A percentile compares a stretch with the other conserved stretches of the same genome.
phyloP scores from a whole-genome alignment of 2,888 invertebrate species.

The Nemotelus pantherinus region DNA sequence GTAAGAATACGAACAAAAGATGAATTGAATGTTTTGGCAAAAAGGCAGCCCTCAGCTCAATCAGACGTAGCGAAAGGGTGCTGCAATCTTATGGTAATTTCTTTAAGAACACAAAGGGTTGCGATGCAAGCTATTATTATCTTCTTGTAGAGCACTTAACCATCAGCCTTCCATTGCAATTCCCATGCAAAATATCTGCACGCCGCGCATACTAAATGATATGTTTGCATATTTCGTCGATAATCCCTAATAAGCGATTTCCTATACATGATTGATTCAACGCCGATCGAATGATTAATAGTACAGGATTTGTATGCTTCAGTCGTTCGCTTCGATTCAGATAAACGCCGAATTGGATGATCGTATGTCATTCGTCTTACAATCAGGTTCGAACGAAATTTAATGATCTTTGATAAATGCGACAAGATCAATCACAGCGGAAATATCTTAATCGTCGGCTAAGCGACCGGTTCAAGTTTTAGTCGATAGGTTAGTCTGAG shows the following conservation, averaged over 20 bases:
- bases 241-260: slow-evolving; percentile 45
- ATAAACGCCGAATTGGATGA: slow-evolving; percentile 29
- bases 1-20: slow-evolving; percentile 38
- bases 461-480: slow-evolving; percentile 2
- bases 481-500: slow-evolving; percentile 17
- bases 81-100: slow-evolving; percentile 23
- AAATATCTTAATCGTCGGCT: slow-evolving; percentile 43
- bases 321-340: slow-evolving; percentile 5
- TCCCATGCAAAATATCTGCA: slow-evolving; percentile 41
- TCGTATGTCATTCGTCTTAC: slow-evolving; percentile 14
- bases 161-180: not conserved
- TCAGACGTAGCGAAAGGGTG: slow-evolving; percentile 19
- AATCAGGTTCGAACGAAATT: slow-evolving; percentile 2
- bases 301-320: slow-evolving; percentile 14
- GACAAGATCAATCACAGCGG: slow-evolving; percentile 39
- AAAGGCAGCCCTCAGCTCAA: slow-evolving; percentile 39
- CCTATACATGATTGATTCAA: slow-evolving; percentile 40
- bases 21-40: slow-evolving; percentile 44
- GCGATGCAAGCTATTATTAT: not conserved
- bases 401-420: slow-evolving; percentile 41
- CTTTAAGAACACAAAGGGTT: slow-evolving; percentile 12
- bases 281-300: slow-evolving; percentile 41
- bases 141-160: slow-evolving; percentile 10
- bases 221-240: slow-evolving; percentile 43
- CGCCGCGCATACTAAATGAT: slow-evolving; percentile 22